These are phyloP conservation scores for Trachymyrmex cornetzi DNA, from an alignment of 1,140 invertebrate species.

Conservation along the genomic window DNA sequence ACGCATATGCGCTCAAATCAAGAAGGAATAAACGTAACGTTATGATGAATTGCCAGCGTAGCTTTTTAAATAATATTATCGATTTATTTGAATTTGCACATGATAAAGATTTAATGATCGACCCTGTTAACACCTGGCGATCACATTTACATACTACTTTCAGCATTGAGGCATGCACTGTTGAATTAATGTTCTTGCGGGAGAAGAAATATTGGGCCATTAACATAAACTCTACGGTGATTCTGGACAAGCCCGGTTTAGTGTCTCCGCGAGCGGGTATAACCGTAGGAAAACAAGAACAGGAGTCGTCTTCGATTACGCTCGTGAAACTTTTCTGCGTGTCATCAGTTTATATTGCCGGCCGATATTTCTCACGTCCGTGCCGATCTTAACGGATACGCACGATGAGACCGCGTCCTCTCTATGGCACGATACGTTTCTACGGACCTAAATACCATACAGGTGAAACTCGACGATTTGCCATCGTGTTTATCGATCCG, in stretches of 20 bases:
- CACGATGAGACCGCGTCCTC: background rate
- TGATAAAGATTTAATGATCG: slow-evolving; percentile 1
- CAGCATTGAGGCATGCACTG: slow-evolving; percentile 18
- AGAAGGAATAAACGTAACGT: slow-evolving; percentile 9
- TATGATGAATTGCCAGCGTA: background rate
- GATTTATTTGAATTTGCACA: background rate
- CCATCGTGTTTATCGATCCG: slow-evolving; percentile 48
- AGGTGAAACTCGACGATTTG: slow-evolving; percentile 52
- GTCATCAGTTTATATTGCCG: slow-evolving; percentile 59
- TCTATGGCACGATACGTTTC: slow-evolving; percentile 49
- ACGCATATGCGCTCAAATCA: background rate
- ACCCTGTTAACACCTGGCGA: slow-evolving; percentile 15
- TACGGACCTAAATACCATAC: slow-evolving; percentile 56
- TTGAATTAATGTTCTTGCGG: slow-evolving; percentile 21
- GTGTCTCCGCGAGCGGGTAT: background rate
- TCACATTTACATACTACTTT: slow-evolving; percentile 13
- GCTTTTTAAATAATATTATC: background rate
- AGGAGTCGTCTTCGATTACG: slow-evolving; percentile 23
- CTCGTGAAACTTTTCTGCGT: slow-evolving; percentile 55
- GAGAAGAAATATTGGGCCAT: slow-evolving; percentile 47
- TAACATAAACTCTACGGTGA: slow-evolving; percentile 43
- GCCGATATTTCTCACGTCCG: slow-evolving; percentile 47
- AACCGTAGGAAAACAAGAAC: slow-evolving; percentile 22
- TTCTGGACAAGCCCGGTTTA: slow-evolving; percentile 10
- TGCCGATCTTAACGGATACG: slow-evolving; percentile 32